A percentile compares a stretch with the other conserved stretches of the same genome.
phyloP scores from a whole-genome alignment of 1,140 invertebrate genomes.

The Dufourea novaeangliae region DNA sequence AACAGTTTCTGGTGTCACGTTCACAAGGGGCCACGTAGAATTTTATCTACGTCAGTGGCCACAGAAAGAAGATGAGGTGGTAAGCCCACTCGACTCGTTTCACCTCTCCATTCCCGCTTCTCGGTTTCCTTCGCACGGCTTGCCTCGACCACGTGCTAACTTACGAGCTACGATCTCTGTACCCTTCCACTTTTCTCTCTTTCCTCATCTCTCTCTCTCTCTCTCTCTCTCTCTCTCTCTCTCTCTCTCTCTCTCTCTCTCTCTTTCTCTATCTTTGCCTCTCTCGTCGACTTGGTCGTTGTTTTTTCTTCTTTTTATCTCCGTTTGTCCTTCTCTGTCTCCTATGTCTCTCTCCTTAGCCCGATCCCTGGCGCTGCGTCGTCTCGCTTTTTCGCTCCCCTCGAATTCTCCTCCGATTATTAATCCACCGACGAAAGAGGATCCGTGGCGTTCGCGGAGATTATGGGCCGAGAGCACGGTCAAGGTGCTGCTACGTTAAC shows the following conservation, averaged over 20 bases:
- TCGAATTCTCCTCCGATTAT: conserved; percentile 64
- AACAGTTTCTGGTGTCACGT: conserved; percentile 48
- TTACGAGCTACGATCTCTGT: conserved; percentile 77
- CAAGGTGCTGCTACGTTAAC: conserved; percentile 67
- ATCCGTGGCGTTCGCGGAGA: conserved; percentile 64
- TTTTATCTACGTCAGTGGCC: conserved; percentile 66
- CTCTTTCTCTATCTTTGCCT: conserved; percentile 13
- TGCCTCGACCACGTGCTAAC: conserved; percentile 79
- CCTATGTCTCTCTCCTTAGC: conserved; percentile 40
- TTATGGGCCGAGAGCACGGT: conserved; percentile 59
- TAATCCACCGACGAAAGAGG: conserved; percentile 63
- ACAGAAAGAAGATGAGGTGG: conserved; percentile 66
- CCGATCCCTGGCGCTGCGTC: conserved; percentile 45
- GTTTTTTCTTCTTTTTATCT: conserved; percentile 25
- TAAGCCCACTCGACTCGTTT: conserved; percentile 67
- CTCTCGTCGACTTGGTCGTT: background rate
- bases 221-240: conserved; percentile 2
- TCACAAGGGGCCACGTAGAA: conserved; percentile 61
- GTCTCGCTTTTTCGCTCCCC: conserved; percentile 61
- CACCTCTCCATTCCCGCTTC: conserved; percentile 70
- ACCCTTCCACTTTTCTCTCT: conserved; percentile 65
- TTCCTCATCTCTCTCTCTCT: conserved; percentile 51
- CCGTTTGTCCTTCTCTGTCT: conserved; percentile 32
- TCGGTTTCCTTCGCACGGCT: conserved; percentile 72
- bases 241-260: background rate